These are phyloP conservation scores for Netelia fuscicornis DNA, from an alignment of 2,888 invertebrate genomes.

Conservation along the genomic window DNA sequence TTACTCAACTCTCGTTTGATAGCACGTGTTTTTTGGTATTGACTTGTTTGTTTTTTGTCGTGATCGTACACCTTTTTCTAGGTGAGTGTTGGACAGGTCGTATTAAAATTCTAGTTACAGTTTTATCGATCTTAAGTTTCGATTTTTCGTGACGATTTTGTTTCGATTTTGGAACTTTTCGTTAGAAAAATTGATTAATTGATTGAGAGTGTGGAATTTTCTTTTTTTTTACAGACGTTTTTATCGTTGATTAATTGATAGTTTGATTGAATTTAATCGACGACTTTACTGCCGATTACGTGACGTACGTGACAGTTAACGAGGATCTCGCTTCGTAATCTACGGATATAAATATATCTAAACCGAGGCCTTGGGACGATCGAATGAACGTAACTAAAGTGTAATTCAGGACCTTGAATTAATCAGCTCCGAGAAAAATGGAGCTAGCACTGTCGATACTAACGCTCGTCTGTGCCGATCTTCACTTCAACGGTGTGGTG, in stretches of 20 bases:
- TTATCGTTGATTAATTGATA: background rate
- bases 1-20: background rate
- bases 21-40: background rate
- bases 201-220: too few species aligned
- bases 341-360: slow-evolving; percentile 10
- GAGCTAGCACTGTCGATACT: slow-evolving; percentile 69
- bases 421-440: slow-evolving; percentile 63
- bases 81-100: too few species aligned
- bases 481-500: slow-evolving; percentile 69
- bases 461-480: slow-evolving; percentile 70
- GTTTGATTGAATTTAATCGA: background rate
- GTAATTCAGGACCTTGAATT: slow-evolving; percentile 58
- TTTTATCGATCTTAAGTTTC: too few species aligned
- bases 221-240: too few species aligned
- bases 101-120: too few species aligned
- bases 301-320: background rate
- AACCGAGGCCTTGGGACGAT: slow-evolving; percentile 39
- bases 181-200: too few species aligned
- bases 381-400: slow-evolving; percentile 55
- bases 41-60: background rate
- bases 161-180: background rate
- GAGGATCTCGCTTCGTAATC: background rate
- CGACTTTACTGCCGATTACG: background rate
- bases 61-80: background rate
- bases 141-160: background rate